A percentile compares a stretch with the other conserved stretches of the same genome.
Evolutionary conservation across 1,140 invertebrate genomes (phyloP).

Genomic region (Cyclina sinensis): DNA sequence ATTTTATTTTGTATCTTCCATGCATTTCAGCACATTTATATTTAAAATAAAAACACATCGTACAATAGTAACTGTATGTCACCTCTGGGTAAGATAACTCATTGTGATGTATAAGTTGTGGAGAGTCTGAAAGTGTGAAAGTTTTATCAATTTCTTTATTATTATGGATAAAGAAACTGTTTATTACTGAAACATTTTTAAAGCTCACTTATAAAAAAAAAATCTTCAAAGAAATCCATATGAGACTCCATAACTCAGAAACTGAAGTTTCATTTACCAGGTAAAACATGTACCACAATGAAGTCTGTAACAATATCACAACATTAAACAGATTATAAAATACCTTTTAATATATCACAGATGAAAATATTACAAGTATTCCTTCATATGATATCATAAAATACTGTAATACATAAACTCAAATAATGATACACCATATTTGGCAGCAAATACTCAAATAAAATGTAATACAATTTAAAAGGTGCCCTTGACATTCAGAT

Average conservation of each 20-base stretch:
- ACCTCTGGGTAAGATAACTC: too few species aligned
- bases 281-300: not conserved
- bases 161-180: too few species aligned
- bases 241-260: too few species aligned
- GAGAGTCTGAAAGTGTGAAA: not conserved
- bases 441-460: not conserved
- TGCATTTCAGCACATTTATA: constrained; percentile 6
- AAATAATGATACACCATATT: not conserved
- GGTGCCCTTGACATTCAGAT: too few species aligned
- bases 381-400: not conserved
- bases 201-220: too few species aligned
- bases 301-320: not conserved
- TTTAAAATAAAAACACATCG: not conserved
- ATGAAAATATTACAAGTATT: not conserved
- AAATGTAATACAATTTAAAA: too few species aligned
- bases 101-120: too few species aligned
- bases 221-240: too few species aligned
- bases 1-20: constrained; percentile 4
- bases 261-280: too few species aligned
- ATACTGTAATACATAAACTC: not conserved
- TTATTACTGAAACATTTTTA: too few species aligned
- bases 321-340: not conserved
- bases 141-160: too few species aligned
- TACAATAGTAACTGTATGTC: too few species aligned
- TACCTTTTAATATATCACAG: not conserved